phyloP scores from a whole-genome alignment of 2,888 invertebrate genomes.

The Apotomis turbidana region DNA sequence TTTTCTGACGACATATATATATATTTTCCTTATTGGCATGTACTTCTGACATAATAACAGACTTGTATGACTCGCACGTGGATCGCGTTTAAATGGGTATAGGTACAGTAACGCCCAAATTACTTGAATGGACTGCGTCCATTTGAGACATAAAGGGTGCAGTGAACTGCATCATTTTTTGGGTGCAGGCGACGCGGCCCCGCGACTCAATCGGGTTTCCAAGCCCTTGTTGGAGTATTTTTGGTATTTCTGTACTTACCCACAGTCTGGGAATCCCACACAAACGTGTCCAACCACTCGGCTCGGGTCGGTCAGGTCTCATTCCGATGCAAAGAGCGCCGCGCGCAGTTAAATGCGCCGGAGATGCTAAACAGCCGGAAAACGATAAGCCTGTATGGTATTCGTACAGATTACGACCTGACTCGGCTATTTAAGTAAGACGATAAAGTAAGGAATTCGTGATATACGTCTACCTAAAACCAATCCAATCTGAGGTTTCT shows the following conservation, averaged over 20 bases:
- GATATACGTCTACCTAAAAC: too few relatives aligned
- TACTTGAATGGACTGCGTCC: too few relatives aligned
- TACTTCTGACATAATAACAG: too few relatives aligned
- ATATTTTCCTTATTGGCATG: too few relatives aligned
- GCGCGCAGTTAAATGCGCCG: slow-evolving; percentile 1
- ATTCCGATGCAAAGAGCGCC: slow-evolving; percentile 6
- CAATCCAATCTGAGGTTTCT: too few relatives aligned
- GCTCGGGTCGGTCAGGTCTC: not conserved
- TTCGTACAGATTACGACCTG: not conserved
- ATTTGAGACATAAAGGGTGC: not conserved
- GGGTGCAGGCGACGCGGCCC: not conserved
- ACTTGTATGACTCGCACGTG: too few relatives aligned
- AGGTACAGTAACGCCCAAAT: too few relatives aligned
- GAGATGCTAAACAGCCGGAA: slow-evolving; percentile 17
- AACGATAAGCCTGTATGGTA: not conserved
- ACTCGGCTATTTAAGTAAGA: not conserved
- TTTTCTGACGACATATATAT: too few relatives aligned
- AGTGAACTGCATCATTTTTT: not conserved
- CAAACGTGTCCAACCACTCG: not conserved
- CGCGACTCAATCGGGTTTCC: not conserved
- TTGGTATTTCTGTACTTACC: not conserved
- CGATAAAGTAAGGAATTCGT: too few relatives aligned
- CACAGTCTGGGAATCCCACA: slow-evolving; percentile 17
- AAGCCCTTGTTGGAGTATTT: not conserved
- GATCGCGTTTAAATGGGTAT: too few relatives aligned